Evolutionary conservation across 1,140 invertebrate species (phyloP), one percentile per base, ranked within the genome.

Genomic region (Hyphantria cunea): DNA sequence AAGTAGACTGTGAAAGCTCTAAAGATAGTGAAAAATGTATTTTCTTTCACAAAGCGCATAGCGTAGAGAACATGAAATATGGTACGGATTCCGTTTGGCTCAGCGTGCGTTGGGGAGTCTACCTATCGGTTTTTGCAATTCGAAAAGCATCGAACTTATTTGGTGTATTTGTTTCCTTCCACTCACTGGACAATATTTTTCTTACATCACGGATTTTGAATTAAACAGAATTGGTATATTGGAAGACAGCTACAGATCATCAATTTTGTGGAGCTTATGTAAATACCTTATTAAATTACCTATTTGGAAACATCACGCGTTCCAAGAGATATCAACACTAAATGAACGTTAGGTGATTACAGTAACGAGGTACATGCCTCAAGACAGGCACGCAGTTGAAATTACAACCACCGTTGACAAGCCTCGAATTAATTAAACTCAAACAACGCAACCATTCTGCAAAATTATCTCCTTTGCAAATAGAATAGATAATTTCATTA

Each of bases 361-460:
- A 58, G 80, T 86, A 85, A 87, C 83, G 80, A 78, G 78, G 72
- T 75, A 85, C 84, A 83, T 70, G 76, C 80, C 78, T 79, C 79
- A 84, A n/a, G 78, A 84, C 80, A 82, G 77, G 71, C 82, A 74
- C 74, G 74, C 72, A 56, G 71, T 65, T 74, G 82, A 82, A 85
- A 86, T 87, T 85, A 82, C 82, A 84, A 76, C 73, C 72, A 67
- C 78, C 80, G 84, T 87, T 89, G 86, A 89, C 86, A 89, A 85
- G 85, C 81, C 77, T 80, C 76, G 76, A 87, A 89, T 89, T 89
- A 89, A 89, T 89, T 88, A 89, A 89, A 87, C 81, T 86, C 85
- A 89, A 88, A 89, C 82, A 89, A 82, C 84, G 81, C 79, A 78
- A 82, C 70, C 82, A 80, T 89, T 82, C 80, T 78, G 76, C 80